These are phyloP conservation scores for Psettodes erumei DNA, from an alignment of 2,113 vertebrate species.

Conservation along the genomic window DNA sequence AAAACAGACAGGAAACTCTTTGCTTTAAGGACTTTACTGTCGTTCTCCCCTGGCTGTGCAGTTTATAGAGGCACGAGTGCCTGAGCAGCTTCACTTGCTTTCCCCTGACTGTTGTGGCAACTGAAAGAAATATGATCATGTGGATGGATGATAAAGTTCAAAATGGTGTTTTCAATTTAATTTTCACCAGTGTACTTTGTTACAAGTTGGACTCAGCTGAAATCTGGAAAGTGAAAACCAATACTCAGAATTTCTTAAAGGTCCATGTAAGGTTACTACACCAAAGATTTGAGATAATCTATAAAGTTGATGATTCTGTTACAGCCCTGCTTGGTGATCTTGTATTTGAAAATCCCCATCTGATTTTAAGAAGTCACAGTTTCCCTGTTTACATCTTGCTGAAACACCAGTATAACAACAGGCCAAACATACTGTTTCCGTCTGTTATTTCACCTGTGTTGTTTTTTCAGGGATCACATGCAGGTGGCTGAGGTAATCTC, in stretches of 20 bases:
- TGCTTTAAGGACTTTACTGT: background rate
- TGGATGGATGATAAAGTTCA: slow-evolving; percentile 12
- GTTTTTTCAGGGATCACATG: slow-evolving; percentile 26
- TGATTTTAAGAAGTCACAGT: background rate
- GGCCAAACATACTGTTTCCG: background rate
- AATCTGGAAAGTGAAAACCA: background rate
- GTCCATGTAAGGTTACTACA: background rate
- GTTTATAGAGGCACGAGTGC: background rate
- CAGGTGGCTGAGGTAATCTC: slow-evolving; percentile 23
- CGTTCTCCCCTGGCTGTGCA: background rate
- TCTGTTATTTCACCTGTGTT: slow-evolving; percentile 64
- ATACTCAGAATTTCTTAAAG: background rate
- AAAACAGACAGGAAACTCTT: background rate
- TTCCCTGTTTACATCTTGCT: background rate
- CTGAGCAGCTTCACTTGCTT: slow-evolving; percentile 12
- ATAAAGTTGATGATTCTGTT: background rate
- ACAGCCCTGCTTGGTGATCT: background rate
- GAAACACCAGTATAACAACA: background rate
- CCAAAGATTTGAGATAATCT: background rate
- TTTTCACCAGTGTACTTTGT: background rate
- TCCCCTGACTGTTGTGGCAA: slow-evolving; percentile 1
- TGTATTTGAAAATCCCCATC: background rate
- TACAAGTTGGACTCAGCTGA: background rate
- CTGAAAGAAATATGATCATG: slow-evolving; percentile 2
- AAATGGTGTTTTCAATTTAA: background rate